Evolutionary conservation across 2,113 vertebrate genomes (phyloP).

Genomic region (Aythya baeri): DNA sequence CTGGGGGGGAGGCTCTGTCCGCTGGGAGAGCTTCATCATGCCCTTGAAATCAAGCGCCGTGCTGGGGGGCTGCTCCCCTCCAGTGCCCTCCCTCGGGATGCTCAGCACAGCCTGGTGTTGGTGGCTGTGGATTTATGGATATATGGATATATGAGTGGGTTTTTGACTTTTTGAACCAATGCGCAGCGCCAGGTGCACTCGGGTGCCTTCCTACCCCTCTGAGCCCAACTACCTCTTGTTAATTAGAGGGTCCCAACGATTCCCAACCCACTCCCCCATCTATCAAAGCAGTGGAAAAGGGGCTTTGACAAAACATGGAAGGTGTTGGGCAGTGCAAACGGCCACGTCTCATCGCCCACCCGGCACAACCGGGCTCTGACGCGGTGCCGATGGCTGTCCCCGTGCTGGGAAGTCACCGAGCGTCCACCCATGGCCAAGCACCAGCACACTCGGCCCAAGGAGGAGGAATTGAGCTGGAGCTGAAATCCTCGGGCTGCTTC

Average conservation of each 20-base stretch:
- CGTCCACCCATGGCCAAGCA: neutral
- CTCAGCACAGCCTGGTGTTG: neutral
- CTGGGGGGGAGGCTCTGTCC: no score
- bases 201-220: neutral
- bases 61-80: neutral
- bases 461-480: neutral
- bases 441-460: rapidly evolving
- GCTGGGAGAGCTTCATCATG: neutral
- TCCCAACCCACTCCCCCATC: neutral
- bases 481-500: neutral
- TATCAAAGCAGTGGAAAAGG: neutral
- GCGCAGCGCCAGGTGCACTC: no score
- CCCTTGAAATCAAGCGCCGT: neutral
- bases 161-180: no score
- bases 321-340: neutral
- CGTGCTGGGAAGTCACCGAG: neutral
- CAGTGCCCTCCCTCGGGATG: neutral
- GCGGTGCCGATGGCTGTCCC: rapidly evolving
- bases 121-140: no score
- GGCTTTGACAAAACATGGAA: neutral
- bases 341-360: neutral
- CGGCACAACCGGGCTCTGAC: neutral
- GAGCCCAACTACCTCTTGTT: neutral
- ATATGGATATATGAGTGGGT: no score
- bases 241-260: neutral